Conservation (phyloP, 2,888 invertebrate genomes). For the Ormyrus labotus region DNA sequence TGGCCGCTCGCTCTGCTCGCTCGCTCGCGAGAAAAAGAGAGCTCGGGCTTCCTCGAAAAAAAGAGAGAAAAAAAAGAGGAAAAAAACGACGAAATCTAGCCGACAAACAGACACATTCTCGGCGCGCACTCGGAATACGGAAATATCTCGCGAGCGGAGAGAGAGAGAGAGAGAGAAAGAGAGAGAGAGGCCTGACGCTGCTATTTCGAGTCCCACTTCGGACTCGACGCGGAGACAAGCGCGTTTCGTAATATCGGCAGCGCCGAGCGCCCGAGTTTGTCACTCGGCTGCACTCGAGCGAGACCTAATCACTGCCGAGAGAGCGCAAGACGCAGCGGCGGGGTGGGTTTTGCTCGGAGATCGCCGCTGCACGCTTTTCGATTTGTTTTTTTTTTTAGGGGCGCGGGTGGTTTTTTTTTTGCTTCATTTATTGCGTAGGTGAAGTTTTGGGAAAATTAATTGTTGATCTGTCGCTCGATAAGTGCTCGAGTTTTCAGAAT, state of each 20-base stretch:
- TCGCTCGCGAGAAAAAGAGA: neutral
- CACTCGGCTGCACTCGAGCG: neutral
- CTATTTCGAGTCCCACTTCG: constrained; percentile 57
- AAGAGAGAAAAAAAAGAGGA: neutral
- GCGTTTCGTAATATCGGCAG: constrained; percentile 53
- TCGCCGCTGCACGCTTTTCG: no score
- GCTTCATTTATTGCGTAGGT: no score
- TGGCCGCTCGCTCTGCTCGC: neutral
- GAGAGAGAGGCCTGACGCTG: constrained; percentile 38
- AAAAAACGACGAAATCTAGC: constrained; percentile 28
- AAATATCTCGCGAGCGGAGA: constrained; percentile 53
- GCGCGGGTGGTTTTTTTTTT: no score
- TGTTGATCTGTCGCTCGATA: no score
- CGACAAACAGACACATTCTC: constrained; percentile 15
- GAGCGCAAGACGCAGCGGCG: neutral
- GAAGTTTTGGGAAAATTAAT: no score
- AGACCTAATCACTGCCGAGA: constrained; percentile 1
- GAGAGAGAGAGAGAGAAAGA: constrained; percentile 1
- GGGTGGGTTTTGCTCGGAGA: no score
- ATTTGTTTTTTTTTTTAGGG: no score
- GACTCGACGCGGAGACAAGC: no score
- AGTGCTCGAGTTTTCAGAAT: no score
- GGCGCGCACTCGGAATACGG: constrained; percentile 50
- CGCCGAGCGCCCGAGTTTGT: neutral
- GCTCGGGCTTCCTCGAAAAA: neutral